Evolutionary conservation across 1,140 invertebrate species (phyloP), one percentile per base, ranked within the genome.

Genomic region (Ceratosolen solmsi): DNA sequence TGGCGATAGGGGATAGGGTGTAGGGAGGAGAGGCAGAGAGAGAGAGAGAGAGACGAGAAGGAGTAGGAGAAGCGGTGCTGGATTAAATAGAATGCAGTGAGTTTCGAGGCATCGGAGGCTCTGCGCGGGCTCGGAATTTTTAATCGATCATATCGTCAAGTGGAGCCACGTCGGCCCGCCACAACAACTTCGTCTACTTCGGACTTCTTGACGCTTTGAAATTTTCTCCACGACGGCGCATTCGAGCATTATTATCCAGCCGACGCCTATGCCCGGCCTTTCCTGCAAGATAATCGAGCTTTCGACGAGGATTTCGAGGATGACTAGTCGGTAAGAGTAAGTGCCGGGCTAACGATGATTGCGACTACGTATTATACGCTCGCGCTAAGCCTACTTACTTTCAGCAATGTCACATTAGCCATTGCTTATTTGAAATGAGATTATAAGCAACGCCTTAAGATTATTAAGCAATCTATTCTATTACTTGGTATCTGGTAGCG

Each of bases 91-190:
- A 58, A 36, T 60, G 73, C 46, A 46, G 9, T 2, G 8, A 22
- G 13, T 11, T 25, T 15, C 30, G 51, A 63, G n/a, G 30, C 36
- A 25, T 25, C 73, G 54, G 54, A 60, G 60, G 36, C 54, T 22
- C n/a, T 22, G 33, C n/a, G n/a, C 54, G 36, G 38, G 54, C 51
- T 58, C 54, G 11, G 73, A 58, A 75, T 75, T 75, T 60, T 22
- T 74, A 74, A 56, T 74, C 27, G 30, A 74, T 65, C 27, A 15
- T 65, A 33, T 65, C 60, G 60, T 30, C 7, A 17, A 9, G 33
- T 9, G n/a, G 56, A 20, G 3, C 2, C 56, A 2, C n/a, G 5
- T n/a, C n/a, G n/a, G 1, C 56, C 41, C 41, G 41, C 41, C 13
- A 46, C 13, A 46, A n/a, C n/a, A n/a, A n/a, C n/a, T n/a, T n/a